Evolutionary conservation across 2,113 vertebrate genomes (phyloP), one percentile per base, ranked within the genome.

Genomic region (Carassius gibelio): DNA sequence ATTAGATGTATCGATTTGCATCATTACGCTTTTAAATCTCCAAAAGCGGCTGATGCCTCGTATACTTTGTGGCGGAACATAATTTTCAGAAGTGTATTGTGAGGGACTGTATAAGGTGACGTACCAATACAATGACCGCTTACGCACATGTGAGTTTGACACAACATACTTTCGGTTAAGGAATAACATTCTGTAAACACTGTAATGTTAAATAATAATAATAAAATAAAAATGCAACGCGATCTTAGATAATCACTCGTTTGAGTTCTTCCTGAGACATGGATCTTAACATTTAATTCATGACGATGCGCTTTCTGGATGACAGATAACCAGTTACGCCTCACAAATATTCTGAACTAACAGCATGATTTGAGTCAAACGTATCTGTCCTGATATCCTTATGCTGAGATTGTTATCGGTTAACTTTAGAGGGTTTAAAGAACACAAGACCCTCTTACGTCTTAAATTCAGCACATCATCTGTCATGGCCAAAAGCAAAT

Each of bases 401-500:
- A 86, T 88, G 87, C 23, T 84, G 26, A 64, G 50, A 52, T 69
- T 13, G 1, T 57, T 82, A 6, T 77, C 8, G n/a, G 17, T 8
- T 2, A 21, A 50, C n/a, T 45, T 86, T 77, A 34, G 30, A 21
- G 45, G 62, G 11, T 7, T 87, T 7, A 17, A 14, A 23, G 52
- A 34, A 15, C 38, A 55, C 8, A 72, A 34, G 21, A 21, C 15
- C 3, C 8, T 8, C 45, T 13, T 14, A 26, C 30, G 68, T 19
- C 71, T 90, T 69, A 55, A 57, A 0, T 91, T 89, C 34, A 82
- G 52, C 14, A 75, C 55, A 55, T 85, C 90, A 62, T 82, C 52
- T 69, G 80, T 79, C 52, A 99, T 99, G 98, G 98, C 98, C 17
- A 99, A 99, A 75, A 99, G 97, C 92, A 99, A 98, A 90, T 99